These are phyloP conservation scores for Philonicus albiceps DNA, from an alignment of 2,888 invertebrate species.

Conservation along the genomic window DNA sequence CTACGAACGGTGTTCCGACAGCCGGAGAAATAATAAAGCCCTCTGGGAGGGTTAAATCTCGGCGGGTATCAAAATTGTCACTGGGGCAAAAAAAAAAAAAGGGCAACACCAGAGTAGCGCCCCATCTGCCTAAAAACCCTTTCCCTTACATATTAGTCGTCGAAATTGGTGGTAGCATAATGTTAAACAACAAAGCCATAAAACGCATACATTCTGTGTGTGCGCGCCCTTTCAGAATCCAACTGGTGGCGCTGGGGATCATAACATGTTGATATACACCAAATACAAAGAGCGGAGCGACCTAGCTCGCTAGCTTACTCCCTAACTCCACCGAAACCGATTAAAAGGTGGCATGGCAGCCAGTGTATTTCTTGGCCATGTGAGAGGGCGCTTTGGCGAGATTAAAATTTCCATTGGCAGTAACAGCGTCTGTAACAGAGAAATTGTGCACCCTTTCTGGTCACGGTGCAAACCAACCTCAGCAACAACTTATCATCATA, in stretches of 20 bases:
- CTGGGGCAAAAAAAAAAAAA: neutral
- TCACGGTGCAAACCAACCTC: conserved; percentile 38
- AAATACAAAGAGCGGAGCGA: neutral
- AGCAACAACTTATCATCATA: conserved; percentile 39
- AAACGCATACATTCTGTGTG: neutral
- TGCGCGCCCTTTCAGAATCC: neutral
- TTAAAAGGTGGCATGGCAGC: neutral
- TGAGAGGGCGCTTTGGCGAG: neutral
- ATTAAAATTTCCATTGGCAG: neutral
- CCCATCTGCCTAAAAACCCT: neutral
- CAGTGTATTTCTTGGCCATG: neutral
- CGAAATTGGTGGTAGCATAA: neutral
- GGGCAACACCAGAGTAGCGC: neutral
- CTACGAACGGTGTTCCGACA: neutral
- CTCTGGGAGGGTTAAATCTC: conserved; percentile 1
- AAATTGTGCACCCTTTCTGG: conserved; percentile 39
- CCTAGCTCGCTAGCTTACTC: neutral
- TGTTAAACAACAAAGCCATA: conserved; percentile 31
- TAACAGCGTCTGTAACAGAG: neutral
- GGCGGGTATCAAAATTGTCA: conserved; percentile 17
- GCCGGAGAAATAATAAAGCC: conserved; percentile 14
- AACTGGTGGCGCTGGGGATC: conserved; percentile 31
- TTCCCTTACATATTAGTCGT: conserved; percentile 1
- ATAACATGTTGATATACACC: conserved; percentile 38
- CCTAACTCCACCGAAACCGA: neutral